Conservation (phyloP, 2,113 vertebrate genomes). For the Brienomyrus longianalis region DNA sequence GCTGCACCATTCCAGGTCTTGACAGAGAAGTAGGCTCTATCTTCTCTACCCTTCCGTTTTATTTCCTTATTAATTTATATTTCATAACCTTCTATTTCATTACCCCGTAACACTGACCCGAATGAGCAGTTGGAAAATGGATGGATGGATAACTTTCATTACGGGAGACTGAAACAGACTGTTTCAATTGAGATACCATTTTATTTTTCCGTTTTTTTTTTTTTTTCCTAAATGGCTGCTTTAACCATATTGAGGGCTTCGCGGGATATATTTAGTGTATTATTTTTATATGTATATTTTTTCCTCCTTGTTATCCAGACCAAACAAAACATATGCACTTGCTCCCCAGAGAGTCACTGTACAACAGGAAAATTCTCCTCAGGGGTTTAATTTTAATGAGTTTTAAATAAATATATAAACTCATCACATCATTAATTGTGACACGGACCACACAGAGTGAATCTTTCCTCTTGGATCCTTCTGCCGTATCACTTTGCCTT, state of each 20-base stretch:
- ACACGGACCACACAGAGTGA: conserved; percentile 38
- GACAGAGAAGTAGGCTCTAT: neutral
- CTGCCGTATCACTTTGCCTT: conserved; percentile 17
- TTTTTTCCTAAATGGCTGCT: neutral
- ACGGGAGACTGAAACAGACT: neutral
- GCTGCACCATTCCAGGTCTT: neutral
- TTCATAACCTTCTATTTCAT: neutral
- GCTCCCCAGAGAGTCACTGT: conserved; percentile 43
- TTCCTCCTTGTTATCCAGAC: conserved; percentile 50
- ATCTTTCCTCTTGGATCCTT: conserved; percentile 32
- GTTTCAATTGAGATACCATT: neutral
- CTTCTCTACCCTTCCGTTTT: neutral
- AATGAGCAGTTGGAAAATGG: neutral
- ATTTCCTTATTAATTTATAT: neutral
- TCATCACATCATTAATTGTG: conserved; percentile 58
- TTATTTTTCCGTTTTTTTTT: neutral
- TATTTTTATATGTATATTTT: conserved; percentile 36
- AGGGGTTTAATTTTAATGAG: conserved; percentile 57
- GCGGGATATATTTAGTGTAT: neutral
- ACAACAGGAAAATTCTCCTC: conserved; percentile 45
- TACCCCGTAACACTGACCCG: neutral
- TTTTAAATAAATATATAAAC: conserved; percentile 63
- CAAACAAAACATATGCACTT: conserved; percentile 45
- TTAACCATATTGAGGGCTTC: neutral
- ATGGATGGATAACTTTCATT: conserved; percentile 7